A percentile compares a stretch with the other conserved stretches of the same genome.
These are phyloP conservation scores for Chascanopsetta lugubris DNA, from an alignment of 2,113 vertebrate genomes.

Conservation along the genomic window DNA sequence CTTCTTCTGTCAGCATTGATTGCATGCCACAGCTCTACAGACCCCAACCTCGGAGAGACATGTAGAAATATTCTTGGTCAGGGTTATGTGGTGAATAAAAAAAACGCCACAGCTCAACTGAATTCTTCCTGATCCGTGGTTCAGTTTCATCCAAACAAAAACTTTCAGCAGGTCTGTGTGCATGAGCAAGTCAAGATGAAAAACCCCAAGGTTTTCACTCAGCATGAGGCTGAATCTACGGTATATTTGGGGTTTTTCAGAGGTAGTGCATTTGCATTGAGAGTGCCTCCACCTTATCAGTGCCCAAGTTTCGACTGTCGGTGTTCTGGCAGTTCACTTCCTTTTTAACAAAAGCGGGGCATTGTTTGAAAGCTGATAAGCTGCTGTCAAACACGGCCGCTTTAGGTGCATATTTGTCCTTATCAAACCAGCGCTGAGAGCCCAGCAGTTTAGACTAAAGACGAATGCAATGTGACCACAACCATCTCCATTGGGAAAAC, in stretches of 20 bases:
- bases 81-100: constrained; percentile 7
- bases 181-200: neutral
- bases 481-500: neutral
- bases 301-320: constrained; percentile 15
- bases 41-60: neutral
- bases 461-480: neutral
- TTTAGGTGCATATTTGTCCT: neutral
- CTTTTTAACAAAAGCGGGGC: neutral
- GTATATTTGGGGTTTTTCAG: neutral
- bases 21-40: constrained; percentile 1
- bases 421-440: neutral
- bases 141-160: neutral
- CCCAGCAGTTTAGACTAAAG: neutral
- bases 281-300: constrained; percentile 14
- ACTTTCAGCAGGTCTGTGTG: neutral
- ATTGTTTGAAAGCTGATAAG: constrained; percentile 6
- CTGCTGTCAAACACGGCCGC: neutral
- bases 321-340: constrained; percentile 10
- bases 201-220: neutral
- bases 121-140: neutral
- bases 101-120: neutral
- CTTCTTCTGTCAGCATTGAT: neutral
- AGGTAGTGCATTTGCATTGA: neutral
- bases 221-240: neutral
- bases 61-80: neutral